A percentile compares a stretch with the other conserved stretches of the same genome.
Conservation (phyloP, 1,140 invertebrate genomes). For the Reticulitermes speratus region DNA sequence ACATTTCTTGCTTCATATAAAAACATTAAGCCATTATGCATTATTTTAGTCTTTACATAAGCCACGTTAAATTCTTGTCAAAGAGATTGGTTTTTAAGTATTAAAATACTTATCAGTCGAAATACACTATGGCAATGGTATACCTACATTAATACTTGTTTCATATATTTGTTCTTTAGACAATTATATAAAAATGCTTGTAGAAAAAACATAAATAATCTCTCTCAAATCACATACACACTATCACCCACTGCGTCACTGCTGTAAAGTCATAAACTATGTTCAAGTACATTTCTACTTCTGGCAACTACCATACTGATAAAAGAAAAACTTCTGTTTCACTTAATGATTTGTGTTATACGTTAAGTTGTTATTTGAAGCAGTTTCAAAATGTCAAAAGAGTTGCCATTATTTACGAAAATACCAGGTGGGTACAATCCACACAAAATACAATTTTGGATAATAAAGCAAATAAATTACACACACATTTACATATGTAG, state of each 20-base stretch:
- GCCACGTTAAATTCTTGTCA: slow-evolving; percentile 19
- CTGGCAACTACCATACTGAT: neutral
- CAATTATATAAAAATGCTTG: slow-evolving; percentile 25
- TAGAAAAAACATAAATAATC: slow-evolving; percentile 33
- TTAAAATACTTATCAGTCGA: slow-evolving; percentile 28
- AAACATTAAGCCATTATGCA: neutral
- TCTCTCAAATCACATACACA: slow-evolving; percentile 31
- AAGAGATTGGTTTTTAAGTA: slow-evolving; percentile 13
- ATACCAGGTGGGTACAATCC: neutral
- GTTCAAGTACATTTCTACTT: slow-evolving; percentile 13
- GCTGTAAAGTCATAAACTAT: neutral
- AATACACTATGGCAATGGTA: slow-evolving; percentile 29
- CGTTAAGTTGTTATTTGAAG: neutral
- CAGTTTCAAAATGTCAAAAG: neutral
- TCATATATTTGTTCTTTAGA: neutral
- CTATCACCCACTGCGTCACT: neutral
- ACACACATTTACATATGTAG: slow-evolving; percentile 4
- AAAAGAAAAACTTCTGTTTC: neutral
- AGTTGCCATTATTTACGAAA: neutral
- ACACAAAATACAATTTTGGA: slow-evolving; percentile 17
- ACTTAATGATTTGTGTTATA: neutral
- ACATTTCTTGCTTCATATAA: neutral
- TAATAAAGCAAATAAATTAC: neutral
- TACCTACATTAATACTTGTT: slow-evolving; percentile 31
- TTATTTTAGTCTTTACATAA: slow-evolving; percentile 22